phyloP scores from a whole-genome alignment of 2,888 invertebrate species.

The Raillietiella orientalis region DNA sequence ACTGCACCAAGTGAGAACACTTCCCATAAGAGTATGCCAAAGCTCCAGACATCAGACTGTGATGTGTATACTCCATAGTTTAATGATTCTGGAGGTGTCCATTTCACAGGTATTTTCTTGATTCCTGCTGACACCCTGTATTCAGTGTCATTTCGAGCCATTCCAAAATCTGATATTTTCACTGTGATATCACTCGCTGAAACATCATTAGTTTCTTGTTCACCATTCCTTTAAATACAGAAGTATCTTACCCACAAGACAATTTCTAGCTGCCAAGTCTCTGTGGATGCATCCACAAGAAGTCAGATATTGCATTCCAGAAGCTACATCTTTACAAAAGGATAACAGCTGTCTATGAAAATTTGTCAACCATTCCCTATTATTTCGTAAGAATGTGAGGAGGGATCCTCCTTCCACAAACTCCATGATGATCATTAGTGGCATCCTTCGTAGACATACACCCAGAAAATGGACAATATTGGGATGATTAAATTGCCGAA shows the following conservation, averaged over 20 bases:
- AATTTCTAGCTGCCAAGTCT: slow-evolving; percentile 79
- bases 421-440: slow-evolving; percentile 98
- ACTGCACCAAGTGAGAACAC: slow-evolving; percentile 76
- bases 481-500: slow-evolving; percentile 86
- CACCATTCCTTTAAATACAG: too few relatives aligned
- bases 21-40: slow-evolving; percentile 84
- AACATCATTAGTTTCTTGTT: too few relatives aligned
- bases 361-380: slow-evolving; percentile 26
- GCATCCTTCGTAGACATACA: slow-evolving; percentile 88
- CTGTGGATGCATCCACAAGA: slow-evolving; percentile 84
- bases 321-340: slow-evolving; percentile 79
- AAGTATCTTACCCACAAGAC: slow-evolving; percentile 39
- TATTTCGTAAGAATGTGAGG: slow-evolving; percentile 51
- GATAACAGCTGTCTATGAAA: slow-evolving; percentile 32
- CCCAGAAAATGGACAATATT: slow-evolving; percentile 88
- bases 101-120: slow-evolving; percentile 95
- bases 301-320: slow-evolving; percentile 81
- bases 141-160: slow-evolving; percentile 87
- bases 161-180: slow-evolving; percentile 92
- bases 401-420: slow-evolving; percentile 74
- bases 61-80: slow-evolving; percentile 88
- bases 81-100: slow-evolving; percentile 89
- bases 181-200: slow-evolving; percentile 45
- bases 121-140: slow-evolving; percentile 89
- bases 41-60: slow-evolving; percentile 88